Evolutionary conservation across 2,113 vertebrate species (phyloP).

Genomic region (Bagarius yarrelli): DNA sequence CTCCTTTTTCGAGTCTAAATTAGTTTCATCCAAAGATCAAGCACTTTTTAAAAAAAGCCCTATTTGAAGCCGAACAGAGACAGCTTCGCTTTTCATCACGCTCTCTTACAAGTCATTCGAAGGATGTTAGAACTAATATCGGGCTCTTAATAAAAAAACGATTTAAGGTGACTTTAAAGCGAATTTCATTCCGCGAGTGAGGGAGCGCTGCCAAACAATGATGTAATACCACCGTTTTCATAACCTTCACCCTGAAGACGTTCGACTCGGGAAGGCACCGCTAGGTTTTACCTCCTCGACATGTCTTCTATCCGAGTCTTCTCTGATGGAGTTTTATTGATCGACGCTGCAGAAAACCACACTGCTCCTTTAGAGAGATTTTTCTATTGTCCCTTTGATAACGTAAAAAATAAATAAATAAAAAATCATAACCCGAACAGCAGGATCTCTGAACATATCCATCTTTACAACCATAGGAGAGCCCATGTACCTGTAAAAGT

Average conservation of each 20-base stretch:
- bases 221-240: slow-evolving; percentile 35
- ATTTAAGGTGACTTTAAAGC: slow-evolving; percentile 26
- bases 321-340: slow-evolving; percentile 63
- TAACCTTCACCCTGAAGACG: slow-evolving; percentile 46
- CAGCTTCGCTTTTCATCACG: background rate
- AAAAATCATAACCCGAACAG: slow-evolving; percentile 60
- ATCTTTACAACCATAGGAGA: slow-evolving; percentile 60
- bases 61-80: slow-evolving; percentile 1
- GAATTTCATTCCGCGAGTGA: slow-evolving; percentile 28
- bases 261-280: slow-evolving; percentile 17
- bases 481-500: slow-evolving; percentile 47
- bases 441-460: slow-evolving; percentile 64
- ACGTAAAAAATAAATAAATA: slow-evolving; percentile 25
- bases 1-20: slow-evolving; percentile 10
- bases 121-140: slow-evolving; percentile 27
- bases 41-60: background rate
- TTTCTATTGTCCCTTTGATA: slow-evolving; percentile 61
- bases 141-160: slow-evolving; percentile 15
- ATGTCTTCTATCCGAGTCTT: slow-evolving; percentile 23
- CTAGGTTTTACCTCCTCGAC: slow-evolving; percentile 45
- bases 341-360: slow-evolving; percentile 59
- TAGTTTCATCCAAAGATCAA: background rate
- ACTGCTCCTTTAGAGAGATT: slow-evolving; percentile 58
- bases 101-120: background rate
- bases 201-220: slow-evolving; percentile 9